Evolutionary conservation across 2,888 invertebrate species (phyloP).

Genomic region (Ornithoptera priamus): DNA sequence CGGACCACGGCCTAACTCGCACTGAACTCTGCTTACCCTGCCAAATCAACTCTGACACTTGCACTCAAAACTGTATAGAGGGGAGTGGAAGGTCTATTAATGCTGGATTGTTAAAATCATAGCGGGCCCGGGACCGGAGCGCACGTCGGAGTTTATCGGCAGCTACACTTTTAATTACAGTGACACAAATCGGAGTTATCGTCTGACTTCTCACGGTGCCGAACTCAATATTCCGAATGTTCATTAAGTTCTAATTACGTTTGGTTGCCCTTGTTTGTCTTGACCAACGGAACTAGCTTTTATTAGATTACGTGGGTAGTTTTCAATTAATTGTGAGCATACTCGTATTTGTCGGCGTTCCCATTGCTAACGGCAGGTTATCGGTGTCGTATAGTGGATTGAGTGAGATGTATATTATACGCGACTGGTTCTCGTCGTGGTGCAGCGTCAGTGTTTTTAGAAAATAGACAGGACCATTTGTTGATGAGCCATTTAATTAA

Average conservation of each 20-base stretch:
- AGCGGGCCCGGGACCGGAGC: slow-evolving; percentile 64
- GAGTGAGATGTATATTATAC: slow-evolving; percentile 67
- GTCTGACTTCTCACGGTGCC: slow-evolving; percentile 77
- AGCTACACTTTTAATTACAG: slow-evolving; percentile 78
- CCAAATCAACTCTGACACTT: slow-evolving; percentile 38
- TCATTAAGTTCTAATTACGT: slow-evolving; percentile 79
- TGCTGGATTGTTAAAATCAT: slow-evolving; percentile 61
- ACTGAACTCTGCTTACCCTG: slow-evolving; percentile 46
- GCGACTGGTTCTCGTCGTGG: slow-evolving; percentile 53
- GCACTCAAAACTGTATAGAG: slow-evolving; percentile 38
- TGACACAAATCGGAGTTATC: slow-evolving; percentile 80
- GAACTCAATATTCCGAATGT: slow-evolving; percentile 74
- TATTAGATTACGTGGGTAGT: slow-evolving; percentile 79
- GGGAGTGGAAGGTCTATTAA: slow-evolving; percentile 46
- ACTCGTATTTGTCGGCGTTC: slow-evolving; percentile 71
- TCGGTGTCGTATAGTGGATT: slow-evolving; percentile 74
- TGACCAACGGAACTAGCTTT: slow-evolving; percentile 77
- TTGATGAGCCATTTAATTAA: slow-evolving; percentile 43
- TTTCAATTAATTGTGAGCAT: slow-evolving; percentile 76
- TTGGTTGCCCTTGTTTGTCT: slow-evolving; percentile 79
- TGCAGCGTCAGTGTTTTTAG: slow-evolving; percentile 51
- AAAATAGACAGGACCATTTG: slow-evolving; percentile 41
- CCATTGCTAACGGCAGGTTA: slow-evolving; percentile 72
- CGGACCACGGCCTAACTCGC: slow-evolving; percentile 56
- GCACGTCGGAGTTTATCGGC: slow-evolving; percentile 72